Evolutionary conservation across 2,797 vertebrate genomes (phyloP).

Genomic region (Chrysocyon brachyurus): DNA sequence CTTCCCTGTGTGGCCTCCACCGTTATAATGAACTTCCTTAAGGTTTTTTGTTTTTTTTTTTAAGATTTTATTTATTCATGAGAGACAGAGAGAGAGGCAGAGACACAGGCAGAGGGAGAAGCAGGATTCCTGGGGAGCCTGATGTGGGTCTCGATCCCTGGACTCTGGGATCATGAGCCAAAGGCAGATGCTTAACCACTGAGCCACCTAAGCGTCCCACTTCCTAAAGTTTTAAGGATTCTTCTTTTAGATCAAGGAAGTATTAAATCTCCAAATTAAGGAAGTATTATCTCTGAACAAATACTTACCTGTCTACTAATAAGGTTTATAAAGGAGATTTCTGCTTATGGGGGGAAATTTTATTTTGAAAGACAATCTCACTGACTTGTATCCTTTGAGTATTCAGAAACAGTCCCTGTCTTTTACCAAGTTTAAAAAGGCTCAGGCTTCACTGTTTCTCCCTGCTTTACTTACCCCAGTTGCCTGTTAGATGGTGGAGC

Average conservation of each 20-base stretch:
- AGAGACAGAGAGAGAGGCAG: too few relatives aligned
- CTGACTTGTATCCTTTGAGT: conserved; percentile 5
- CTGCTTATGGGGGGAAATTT: neutral
- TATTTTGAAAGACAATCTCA: conserved; percentile 65
- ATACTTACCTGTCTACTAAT: conserved; percentile 85
- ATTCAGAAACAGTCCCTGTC: conserved; percentile 40
- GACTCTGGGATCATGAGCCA: too few relatives aligned
- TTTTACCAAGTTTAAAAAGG: conserved; percentile 48
- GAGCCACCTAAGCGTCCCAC: too few relatives aligned
- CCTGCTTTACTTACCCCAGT: conserved; percentile 91
- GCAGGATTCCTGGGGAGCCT: too few relatives aligned
- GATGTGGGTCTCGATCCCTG: too few relatives aligned
- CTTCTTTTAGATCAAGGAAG: conserved; percentile 38
- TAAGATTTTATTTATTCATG: too few relatives aligned
- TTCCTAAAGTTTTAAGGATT: conserved; percentile 63
- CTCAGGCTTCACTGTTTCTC: conserved; percentile 7
- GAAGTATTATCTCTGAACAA: conserved; percentile 9
- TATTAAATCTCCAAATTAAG: conserved; percentile 58
- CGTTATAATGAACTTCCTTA: too few relatives aligned
- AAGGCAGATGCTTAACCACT: too few relatives aligned
- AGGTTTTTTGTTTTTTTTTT: too few relatives aligned
- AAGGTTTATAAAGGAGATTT: conserved; percentile 17
- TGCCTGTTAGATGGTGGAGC: conserved; percentile 97
- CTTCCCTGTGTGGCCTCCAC: too few relatives aligned
- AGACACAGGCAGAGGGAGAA: too few relatives aligned